These are phyloP conservation scores for Drosophila dunni DNA, from an alignment of 1,140 invertebrate genomes.

Conservation along the genomic window DNA sequence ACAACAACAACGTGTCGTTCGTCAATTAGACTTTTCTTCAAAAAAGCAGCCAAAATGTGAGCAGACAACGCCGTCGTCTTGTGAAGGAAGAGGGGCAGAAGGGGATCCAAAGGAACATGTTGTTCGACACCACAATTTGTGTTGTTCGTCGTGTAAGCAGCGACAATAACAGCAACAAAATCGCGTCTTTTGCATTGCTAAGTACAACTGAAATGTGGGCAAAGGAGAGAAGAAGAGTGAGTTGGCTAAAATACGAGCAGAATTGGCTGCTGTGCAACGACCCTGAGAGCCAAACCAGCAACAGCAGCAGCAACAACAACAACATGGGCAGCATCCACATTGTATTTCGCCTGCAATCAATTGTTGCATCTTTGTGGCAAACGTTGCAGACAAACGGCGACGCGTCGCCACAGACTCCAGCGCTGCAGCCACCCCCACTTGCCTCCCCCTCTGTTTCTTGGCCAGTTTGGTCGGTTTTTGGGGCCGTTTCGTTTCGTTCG, in stretches of 20 bases:
- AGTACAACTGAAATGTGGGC: slow-evolving; percentile 75
- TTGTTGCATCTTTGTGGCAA: slow-evolving; percentile 67
- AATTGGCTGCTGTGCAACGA: slow-evolving; percentile 59
- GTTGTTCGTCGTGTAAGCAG: slow-evolving; percentile 74
- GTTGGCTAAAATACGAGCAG: not conserved
- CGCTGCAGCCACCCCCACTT: not conserved
- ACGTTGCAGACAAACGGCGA: slow-evolving; percentile 56
- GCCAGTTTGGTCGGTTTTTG: slow-evolving; percentile 18
- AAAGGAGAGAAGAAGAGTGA: slow-evolving; percentile 7
- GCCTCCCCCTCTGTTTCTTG: slow-evolving; percentile 19
- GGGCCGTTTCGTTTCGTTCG: slow-evolving; percentile 2
- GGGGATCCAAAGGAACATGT: slow-evolving; percentile 60
- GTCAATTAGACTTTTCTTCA: slow-evolving; percentile 74
- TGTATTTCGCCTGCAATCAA: slow-evolving; percentile 65
- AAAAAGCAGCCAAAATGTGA: slow-evolving; percentile 56
- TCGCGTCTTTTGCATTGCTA: slow-evolving; percentile 76
- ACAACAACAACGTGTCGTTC: slow-evolving; percentile 35
- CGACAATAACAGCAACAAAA: slow-evolving; percentile 41
- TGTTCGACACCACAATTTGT: slow-evolving; percentile 83
- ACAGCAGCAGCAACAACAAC: slow-evolving; percentile 25
- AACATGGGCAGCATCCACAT: slow-evolving; percentile 24
- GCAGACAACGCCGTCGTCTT: slow-evolving; percentile 15
- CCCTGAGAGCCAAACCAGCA: slow-evolving; percentile 54
- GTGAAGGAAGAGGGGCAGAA: slow-evolving; percentile 11
- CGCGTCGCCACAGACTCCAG: slow-evolving; percentile 27